Evolutionary conservation across 53 echinoderm and acorn worm genomes (phyloP).

Genomic region (Crossaster papposus): DNA sequence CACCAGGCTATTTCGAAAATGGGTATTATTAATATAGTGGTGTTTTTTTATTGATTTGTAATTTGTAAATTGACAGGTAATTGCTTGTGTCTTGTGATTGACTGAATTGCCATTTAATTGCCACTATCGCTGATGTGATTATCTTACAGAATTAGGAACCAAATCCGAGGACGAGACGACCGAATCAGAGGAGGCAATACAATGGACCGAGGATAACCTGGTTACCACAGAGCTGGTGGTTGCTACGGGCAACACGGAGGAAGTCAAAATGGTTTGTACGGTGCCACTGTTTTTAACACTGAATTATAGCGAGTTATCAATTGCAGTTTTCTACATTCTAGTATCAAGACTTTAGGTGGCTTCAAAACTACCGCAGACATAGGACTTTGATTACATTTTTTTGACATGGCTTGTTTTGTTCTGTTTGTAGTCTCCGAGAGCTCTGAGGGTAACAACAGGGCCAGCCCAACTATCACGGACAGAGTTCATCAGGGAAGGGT

Average conservation of each 20-base stretch:
- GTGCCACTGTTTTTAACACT: too few species aligned
- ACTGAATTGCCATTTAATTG: background rate
- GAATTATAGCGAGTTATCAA: too few species aligned
- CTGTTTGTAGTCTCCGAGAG: constrained; percentile 62
- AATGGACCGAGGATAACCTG: constrained; percentile 50
- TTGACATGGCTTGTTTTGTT: constrained; percentile 27
- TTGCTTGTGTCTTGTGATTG: too few species aligned
- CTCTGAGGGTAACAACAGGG: constrained; percentile 63
- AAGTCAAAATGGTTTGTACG: constrained; percentile 52
- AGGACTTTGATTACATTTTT: background rate
- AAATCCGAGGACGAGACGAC: background rate
- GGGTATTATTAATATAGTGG: too few species aligned
- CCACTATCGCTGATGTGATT: background rate
- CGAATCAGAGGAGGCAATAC: constrained; percentile 4
- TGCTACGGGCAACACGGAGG: constrained; percentile 65
- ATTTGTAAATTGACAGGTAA: too few species aligned
- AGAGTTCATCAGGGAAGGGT: constrained; percentile 94
- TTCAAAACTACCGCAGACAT: too few species aligned
- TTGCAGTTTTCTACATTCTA: too few species aligned
- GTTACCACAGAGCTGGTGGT: constrained; percentile 60
- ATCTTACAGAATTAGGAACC: background rate
- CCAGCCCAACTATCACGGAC: constrained; percentile 70
- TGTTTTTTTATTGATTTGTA: too few species aligned
- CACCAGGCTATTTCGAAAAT: too few species aligned
- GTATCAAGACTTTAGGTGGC: too few species aligned